Evolutionary conservation across 2,888 invertebrate species (phyloP).

Genomic region (Philopedon plagiatum): DNA sequence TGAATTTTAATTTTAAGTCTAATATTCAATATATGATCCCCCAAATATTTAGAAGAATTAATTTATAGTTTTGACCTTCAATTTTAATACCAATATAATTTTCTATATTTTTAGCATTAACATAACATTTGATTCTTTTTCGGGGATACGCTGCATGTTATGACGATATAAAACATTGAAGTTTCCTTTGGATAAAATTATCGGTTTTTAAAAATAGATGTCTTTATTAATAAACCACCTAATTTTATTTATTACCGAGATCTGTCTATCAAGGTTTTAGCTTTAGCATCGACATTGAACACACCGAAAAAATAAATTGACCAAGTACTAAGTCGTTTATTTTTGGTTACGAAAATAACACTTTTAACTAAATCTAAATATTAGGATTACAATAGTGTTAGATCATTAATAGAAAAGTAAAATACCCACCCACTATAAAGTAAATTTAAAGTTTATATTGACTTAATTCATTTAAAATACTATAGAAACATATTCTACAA

Average conservation of each 20-base stretch:
- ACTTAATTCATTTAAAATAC: too few species aligned
- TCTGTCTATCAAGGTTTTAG: conserved; percentile 11
- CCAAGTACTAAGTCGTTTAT: neutral
- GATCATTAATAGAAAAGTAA: neutral
- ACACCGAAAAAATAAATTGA: neutral
- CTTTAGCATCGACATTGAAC: neutral
- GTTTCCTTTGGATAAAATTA: too few species aligned
- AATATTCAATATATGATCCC: too few species aligned
- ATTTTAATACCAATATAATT: too few species aligned
- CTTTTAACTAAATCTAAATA: conserved; percentile 5
- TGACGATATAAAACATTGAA: too few species aligned
- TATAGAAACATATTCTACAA: too few species aligned
- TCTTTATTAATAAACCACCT: conserved; percentile 9
- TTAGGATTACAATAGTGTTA: conserved; percentile 6
- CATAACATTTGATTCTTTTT: too few species aligned
- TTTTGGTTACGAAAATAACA: conserved; percentile 2
- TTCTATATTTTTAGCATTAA: too few species aligned
- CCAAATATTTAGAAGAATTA: too few species aligned
- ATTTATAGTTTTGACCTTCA: too few species aligned
- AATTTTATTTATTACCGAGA: neutral
- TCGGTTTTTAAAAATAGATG: conserved; percentile 20
- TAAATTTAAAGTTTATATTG: neutral
- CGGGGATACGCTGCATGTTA: too few species aligned
- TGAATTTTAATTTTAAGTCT: too few species aligned
- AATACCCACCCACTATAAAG: neutral